A percentile compares a stretch with the other conserved stretches of the same genome.
Conservation (phyloP, 2,797 vertebrate genomes). For the Hapalemur alaotrensis region DNA sequence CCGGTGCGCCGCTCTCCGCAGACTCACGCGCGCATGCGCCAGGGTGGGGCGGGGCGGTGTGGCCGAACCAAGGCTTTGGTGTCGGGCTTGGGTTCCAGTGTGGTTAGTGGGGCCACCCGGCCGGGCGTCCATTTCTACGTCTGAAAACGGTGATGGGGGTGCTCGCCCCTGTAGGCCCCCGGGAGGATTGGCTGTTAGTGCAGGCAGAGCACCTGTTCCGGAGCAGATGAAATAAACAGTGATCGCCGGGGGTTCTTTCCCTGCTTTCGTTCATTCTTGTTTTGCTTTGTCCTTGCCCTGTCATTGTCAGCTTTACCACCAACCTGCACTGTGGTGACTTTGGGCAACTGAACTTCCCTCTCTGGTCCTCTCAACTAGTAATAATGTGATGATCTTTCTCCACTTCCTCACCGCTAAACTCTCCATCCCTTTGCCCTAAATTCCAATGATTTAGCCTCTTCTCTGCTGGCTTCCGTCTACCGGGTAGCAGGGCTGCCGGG, state of each 20-base stretch:
- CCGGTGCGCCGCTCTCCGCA: not conserved
- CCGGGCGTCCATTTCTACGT: not conserved
- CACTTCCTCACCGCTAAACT: not conserved
- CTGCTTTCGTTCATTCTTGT: no score
- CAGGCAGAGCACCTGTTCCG: accelerated
- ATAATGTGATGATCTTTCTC: not conserved
- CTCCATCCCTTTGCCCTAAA: not conserved
- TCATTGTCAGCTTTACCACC: not conserved
- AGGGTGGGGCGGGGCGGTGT: not conserved
- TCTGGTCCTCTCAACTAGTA: not conserved
- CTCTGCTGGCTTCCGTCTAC: not conserved
- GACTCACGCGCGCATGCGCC: not conserved
- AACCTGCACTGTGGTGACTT: not conserved
- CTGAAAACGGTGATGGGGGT: not conserved
- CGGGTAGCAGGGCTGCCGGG: not conserved
- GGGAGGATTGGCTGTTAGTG: not conserved
- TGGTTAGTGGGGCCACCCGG: not conserved
- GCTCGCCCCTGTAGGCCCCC: not conserved
- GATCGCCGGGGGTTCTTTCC: accelerated
- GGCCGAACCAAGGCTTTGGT: not conserved
- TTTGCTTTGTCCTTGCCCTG: not conserved
- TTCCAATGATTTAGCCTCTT: not conserved
- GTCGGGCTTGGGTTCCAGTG: not conserved
- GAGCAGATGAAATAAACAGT: accelerated
- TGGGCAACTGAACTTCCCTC: not conserved